Base-by-base conservation (phyloP, 2,888 invertebrate species). In the Caenorhabditis uteleia region DNA sequence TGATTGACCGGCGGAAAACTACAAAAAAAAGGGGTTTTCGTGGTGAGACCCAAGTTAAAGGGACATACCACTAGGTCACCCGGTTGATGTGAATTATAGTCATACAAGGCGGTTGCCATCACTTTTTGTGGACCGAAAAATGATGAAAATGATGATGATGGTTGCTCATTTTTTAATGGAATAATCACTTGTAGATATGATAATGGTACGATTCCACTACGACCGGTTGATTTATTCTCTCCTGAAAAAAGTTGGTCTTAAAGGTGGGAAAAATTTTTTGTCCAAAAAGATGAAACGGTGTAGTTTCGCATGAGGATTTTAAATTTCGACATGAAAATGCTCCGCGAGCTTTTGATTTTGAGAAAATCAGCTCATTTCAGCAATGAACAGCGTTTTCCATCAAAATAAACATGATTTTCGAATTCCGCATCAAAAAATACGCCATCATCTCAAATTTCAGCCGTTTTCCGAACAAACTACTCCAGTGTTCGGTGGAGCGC, bases 141-240 rank as follows among this genome's bases (percentile, higher is more conserved):
- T 23, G 48, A 48, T 26, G 58, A 23, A 44, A 46, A 23, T 6
- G 61, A 39, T 3, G 59, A 55, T 26, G 29, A 26, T 14, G 49
- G 44, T 2, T 39, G 20, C 6, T 40, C 43, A 25, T 53, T 46
- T 23, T 48, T 54, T 36, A 79, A 55, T 7, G 80, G 80, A 12
- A 79, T 61, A 42, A 70, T 70, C 18, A 80, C 56, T 14, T 77
- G 67, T 33, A 80, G 49, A 54, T 72, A 81, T 6, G 69, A 62
- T 3, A 70, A 31, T 7, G 80, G 80, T 20, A 80, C 68, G 18
- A 80, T 80, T 34, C 79, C 79, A 25, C 58, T 64, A 26, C 60
- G 47, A 14, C 64, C 49, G 8, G 62, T 66, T 21, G 53, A 49
- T n/a, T 59, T 54, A 46, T 75, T 75, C 36, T 71, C 61, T 20